A percentile compares a stretch with the other conserved stretches of the same genome.
These are phyloP conservation scores for Sebastes taczanowskii DNA, from an alignment of 2,797 vertebrate genomes.

Conservation along the genomic window DNA sequence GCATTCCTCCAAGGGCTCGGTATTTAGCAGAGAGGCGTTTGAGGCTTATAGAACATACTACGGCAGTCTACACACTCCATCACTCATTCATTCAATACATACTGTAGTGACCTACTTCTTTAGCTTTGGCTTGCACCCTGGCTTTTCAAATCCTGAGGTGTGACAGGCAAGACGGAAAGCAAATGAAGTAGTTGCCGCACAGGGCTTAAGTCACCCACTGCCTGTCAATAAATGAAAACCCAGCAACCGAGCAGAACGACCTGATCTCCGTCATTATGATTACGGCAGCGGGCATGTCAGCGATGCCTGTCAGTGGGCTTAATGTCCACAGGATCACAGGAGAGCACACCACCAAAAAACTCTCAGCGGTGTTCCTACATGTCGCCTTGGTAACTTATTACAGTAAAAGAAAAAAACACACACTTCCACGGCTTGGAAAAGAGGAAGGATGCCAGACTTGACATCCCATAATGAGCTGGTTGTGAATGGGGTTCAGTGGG, in stretches of 20 bases:
- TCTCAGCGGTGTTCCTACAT: constrained; percentile 38
- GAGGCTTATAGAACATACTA: constrained; percentile 32
- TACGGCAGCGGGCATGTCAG: constrained; percentile 41
- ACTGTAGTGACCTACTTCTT: constrained; percentile 56
- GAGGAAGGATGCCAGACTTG: constrained; percentile 59
- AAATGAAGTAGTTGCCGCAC: constrained; percentile 22
- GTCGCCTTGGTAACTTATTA: constrained; percentile 75
- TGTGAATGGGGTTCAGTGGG: constrained; percentile 63
- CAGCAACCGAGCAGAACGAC: constrained; percentile 12
- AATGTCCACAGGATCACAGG: constrained; percentile 58
- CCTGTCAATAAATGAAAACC: constrained; percentile 36
- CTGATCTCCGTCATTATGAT: constrained; percentile 55
- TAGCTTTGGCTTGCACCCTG: constrained; percentile 6
- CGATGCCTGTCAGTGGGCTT: constrained; percentile 34
- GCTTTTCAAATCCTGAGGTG: constrained; percentile 32
- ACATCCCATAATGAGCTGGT: constrained; percentile 73
- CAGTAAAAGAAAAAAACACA: constrained; percentile 23
- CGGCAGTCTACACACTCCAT: neutral
- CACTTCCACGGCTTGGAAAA: constrained; percentile 38
- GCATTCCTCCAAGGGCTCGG: constrained; percentile 54
- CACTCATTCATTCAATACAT: constrained; percentile 11
- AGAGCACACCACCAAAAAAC: constrained; percentile 38
- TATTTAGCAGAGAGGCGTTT: constrained; percentile 49
- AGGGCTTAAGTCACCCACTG: neutral
- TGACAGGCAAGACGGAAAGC: constrained; percentile 30